Evolutionary conservation across 2,888 invertebrate species (phyloP), one percentile per base, ranked within the genome.

Genomic region (Ophonus ardosiacus): DNA sequence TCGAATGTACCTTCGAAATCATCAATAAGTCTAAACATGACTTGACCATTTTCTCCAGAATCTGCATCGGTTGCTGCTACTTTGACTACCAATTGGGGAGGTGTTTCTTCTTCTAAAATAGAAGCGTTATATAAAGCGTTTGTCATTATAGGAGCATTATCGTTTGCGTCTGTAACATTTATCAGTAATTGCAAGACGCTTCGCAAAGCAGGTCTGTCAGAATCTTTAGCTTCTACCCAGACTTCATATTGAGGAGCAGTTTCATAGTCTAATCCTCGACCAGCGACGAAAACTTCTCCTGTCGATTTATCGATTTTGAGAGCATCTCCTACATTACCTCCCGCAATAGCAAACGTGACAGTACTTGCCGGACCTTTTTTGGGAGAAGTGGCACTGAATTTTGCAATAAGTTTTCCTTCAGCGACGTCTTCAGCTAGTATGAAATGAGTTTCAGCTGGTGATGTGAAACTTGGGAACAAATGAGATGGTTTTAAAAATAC

Each of bases 271-370:
- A 98, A 92, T 0, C 97, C 97, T 88, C 94, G 95, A 18, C 94
- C 94, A 0, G 96, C 95, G 1, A 98, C 95, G 84, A 95, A 93
- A 13, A 98, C 94, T 90, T 96, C 96, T 0, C 98, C 98, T 43
- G 94, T 95, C 82, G 94, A 94, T 38, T 94, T 91, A 90, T 98
- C 96, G 86, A 98, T 95, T 89, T 94, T 93, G 61, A 98, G 93
- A n/a, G 97, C 96, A 88, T 97, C 96, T 0, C 96, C 97, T 2
- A 97, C 94, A 90, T 98, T 98, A 4, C 98, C 98, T n/a, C 98
- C 98, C 8, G 97, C 98, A 86, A 98, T 96, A 38, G 95, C 95
- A 89, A 96, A 98, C 86, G 94, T 93, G 85, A 97, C 92, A 87
- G 94, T 93, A 8, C 95, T 95, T 5, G 93, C 92, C 0, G 95